Evolutionary conservation across 2,888 invertebrate species (phyloP), one percentile per base, ranked within the genome.

Genomic region (Melangyna quadrimaculata): DNA sequence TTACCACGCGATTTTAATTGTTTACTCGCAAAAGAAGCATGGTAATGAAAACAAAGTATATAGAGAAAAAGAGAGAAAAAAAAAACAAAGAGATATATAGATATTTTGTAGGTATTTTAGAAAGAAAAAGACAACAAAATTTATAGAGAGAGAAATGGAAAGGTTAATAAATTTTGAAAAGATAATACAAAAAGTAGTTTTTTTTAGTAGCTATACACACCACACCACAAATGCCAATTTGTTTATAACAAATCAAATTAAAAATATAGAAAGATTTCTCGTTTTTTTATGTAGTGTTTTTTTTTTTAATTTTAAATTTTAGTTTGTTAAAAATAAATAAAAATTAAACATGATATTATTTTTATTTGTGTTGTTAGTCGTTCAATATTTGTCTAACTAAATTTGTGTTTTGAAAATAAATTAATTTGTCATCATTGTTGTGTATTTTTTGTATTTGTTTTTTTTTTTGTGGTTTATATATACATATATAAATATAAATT

Each of bases 1-100:
- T 77, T 55, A 80, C 67, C 84, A 67, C 80, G 80, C 75, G 80
- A 61, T 69, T 84, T 59, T 22, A 77, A 80, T 57, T 53, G 29
- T 80, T 84, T 59, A 67, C 84, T 84, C 84, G 80, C 80, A 80
- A 84, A 79, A 70, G 84, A 84, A 80, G 80, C 74, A 84, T 80
- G 73, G 67, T 83, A 22, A 32, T 67, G 43, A 67, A 78, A 73
- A 78, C 57, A 59, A 69, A 61, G 29, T 48, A 51, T 32, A 84
- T 3, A 74, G 22, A 83, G 63, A 78, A 19, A 78, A 43, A 83
- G 51, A 83, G 73, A 84, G 59, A 84, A 1, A 43, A 17, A 75
- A 73, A 32, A 72, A 51, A 72, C 74, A 72, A 51, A 57, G 55
- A 79, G 45, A 67, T 29, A 80, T 61, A 67, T 72, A 72, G 19